Evolutionary conservation across 2,797 vertebrate genomes (phyloP).

Genomic region (Siniperca obscura): DNA sequence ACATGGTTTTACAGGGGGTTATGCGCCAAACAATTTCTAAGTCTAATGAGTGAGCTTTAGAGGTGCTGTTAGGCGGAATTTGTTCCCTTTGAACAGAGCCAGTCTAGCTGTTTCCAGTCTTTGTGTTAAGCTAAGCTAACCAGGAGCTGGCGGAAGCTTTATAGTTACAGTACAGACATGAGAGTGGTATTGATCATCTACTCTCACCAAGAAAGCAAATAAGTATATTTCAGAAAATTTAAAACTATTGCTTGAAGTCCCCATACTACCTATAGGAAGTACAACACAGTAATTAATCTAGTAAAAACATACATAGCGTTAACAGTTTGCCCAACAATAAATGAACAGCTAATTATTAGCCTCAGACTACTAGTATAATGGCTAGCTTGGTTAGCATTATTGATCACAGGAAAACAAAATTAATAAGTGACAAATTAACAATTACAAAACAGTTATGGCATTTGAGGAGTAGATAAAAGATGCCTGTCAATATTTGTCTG

Average conservation of each 20-base stretch:
- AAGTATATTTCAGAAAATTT: not conserved
- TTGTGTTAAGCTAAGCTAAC: not conserved
- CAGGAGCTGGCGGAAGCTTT: not conserved
- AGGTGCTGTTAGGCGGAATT: not conserved
- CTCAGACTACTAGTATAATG: not conserved
- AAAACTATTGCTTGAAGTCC: not conserved
- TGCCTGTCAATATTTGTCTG: no score
- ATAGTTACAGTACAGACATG: not conserved
- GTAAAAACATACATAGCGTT: no score
- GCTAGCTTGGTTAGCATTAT: not conserved
- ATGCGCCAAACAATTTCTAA: not conserved
- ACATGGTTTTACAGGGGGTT: not conserved
- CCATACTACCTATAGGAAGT: not conserved
- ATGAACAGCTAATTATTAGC: no score
- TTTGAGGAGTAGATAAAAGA: not conserved
- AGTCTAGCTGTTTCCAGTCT: not conserved
- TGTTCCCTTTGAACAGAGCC: not conserved
- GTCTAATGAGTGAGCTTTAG: not conserved
- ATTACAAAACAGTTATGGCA: not conserved
- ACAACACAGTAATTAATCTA: not conserved
- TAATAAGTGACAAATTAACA: not conserved
- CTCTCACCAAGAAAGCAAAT: no score
- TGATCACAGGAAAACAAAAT: not conserved
- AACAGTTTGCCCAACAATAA: no score
- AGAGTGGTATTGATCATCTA: not conserved